Percentiles rank a stretch among this genome's conserved stretches.
These are phyloP conservation scores for Hylaeus anthracinus DNA, from an alignment of 1,140 invertebrate species.

Conservation along the genomic window DNA sequence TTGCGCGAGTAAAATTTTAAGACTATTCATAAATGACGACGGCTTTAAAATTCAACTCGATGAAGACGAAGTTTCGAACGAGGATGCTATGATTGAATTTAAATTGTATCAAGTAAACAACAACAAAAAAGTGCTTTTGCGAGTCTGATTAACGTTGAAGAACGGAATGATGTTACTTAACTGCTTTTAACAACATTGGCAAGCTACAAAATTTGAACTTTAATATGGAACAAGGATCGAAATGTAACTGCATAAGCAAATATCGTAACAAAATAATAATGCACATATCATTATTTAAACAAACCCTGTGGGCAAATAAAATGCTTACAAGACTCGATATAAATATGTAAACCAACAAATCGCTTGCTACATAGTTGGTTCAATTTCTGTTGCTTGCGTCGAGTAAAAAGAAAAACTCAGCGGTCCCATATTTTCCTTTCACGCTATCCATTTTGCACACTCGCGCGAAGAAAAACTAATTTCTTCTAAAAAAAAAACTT, in stretches of 20 bases:
- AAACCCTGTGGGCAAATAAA: too few relatives aligned
- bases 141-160: slow-evolving; percentile 50
- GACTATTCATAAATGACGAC: slow-evolving; percentile 36
- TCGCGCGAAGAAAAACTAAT: slow-evolving; percentile 21
- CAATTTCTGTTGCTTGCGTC: neutral
- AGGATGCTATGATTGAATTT: slow-evolving; percentile 63
- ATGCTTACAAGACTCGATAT: too few relatives aligned
- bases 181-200: neutral
- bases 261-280: neutral
- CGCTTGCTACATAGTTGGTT: slow-evolving; percentile 4
- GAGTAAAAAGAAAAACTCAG: too few relatives aligned
- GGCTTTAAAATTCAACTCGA: slow-evolving; percentile 62
- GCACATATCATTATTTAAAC: neutral
- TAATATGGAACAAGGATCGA: slow-evolving; percentile 1
- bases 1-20: slow-evolving; percentile 61
- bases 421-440: slow-evolving; percentile 17
- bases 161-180: slow-evolving; percentile 31
- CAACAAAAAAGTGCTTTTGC: slow-evolving; percentile 53
- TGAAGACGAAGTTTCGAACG: slow-evolving; percentile 51
- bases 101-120: slow-evolving; percentile 40
- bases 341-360: neutral
- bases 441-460: slow-evolving; percentile 39
- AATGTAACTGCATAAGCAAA: neutral
- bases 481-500: slow-evolving; percentile 26
- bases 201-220: neutral